Evolutionary conservation across 23 tunicate species (phyloP), one percentile per base, ranked within the genome.

Genomic region (Phallusia fumigata): DNA sequence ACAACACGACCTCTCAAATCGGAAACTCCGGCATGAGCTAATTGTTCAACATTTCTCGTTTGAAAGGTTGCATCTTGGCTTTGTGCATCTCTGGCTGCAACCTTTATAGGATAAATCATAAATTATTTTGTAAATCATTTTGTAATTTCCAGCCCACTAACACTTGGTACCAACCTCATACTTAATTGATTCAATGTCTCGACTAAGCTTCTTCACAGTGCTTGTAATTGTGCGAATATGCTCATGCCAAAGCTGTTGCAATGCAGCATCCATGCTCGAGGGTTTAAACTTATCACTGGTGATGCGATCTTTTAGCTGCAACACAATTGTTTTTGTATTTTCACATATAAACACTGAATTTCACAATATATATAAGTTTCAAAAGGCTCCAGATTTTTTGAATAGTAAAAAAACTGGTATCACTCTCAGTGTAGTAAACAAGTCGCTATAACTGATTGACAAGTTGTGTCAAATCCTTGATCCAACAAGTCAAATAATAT

Each of bases 211-310:
- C 36, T 87, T 87, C 11, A 92, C 91, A 35, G 97, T 78, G 83
- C 86, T 80, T 32, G 90, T 92, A 32, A 92, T 81, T 8, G 86
- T 92, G 40, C 91, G 86, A 28, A 92, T 92, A 73, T 92, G 97
- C 24, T 92, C 97, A 50, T 87, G 97, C 97, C 97, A 92, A 47
- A 92, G 64, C 47, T 92, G 97, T 84, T 92, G 97, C 65, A 92
- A 52, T 1, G 91, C 88, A 22, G 35, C 86, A 87, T 92, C 97
- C 95, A 90, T 90, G 10, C 33, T 47, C 3, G 95, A 76, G 69
- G 69, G 69, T 58, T 58, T 58, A 24, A 58, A 58, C 13, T 58
- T 58, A 16, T 58, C 69, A 24, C 69, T 58, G 8, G 69, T 58
- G 69, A 58, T 58, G 26, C 16, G 26, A 16, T 58, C 69, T 58